Evolutionary conservation across 2,797 vertebrate genomes (phyloP).

Genomic region (Sebastiscus tertius): DNA sequence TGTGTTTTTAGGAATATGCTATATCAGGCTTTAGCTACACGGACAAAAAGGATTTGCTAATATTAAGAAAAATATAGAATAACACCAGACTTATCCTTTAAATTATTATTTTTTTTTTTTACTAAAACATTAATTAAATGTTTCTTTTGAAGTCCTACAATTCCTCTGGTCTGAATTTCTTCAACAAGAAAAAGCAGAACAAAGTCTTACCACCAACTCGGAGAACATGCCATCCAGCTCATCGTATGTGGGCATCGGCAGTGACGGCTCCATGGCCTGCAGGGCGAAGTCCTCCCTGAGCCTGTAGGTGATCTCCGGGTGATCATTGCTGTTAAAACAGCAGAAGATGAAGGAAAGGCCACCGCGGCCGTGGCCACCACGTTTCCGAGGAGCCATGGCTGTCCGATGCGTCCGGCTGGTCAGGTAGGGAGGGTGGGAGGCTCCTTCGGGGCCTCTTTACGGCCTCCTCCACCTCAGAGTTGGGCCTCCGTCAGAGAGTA

Average conservation of each 20-base stretch:
- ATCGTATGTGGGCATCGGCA: constrained; percentile 93
- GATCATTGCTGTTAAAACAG: constrained; percentile 95
- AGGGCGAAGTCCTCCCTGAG: constrained; percentile 94
- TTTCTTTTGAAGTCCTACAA: not conserved
- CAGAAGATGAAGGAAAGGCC: constrained; percentile 95
- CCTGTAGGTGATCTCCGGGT: constrained; percentile 97
- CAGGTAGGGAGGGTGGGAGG: constrained; percentile 69
- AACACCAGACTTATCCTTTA: not conserved
- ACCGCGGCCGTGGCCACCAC: constrained; percentile 81
- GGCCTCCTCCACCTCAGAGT: constrained; percentile 74
- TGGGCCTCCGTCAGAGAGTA: constrained; percentile 76
- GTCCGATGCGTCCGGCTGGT: constrained; percentile 30
- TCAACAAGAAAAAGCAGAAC: not conserved
- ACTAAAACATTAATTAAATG: not conserved
- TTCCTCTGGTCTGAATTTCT: not conserved
- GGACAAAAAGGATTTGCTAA: not conserved
- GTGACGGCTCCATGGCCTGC: constrained; percentile 93
- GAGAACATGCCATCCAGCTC: constrained; percentile 96
- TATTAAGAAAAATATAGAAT: not conserved
- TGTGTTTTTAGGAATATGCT: not conserved
- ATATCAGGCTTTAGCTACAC: not conserved
- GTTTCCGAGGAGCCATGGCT: constrained; percentile 96
- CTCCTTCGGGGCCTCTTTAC: constrained; percentile 72
- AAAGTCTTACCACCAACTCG: constrained; percentile 92
- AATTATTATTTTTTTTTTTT: not conserved